Base-by-base conservation (phyloP, 2,888 invertebrate genomes). In the Caprella mutica region DNA sequence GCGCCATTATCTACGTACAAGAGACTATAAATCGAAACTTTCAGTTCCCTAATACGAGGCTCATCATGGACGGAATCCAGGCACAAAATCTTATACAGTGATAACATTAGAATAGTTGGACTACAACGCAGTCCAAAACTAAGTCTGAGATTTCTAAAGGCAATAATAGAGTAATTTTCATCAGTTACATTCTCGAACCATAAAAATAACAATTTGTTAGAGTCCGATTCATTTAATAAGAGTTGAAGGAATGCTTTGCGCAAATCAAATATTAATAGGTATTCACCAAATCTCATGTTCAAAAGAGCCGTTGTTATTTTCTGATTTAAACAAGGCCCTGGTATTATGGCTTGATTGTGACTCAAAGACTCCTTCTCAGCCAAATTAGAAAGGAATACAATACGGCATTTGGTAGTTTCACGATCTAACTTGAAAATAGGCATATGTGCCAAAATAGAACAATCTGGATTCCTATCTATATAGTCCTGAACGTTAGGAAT, bases 361-460 rank as follows among this genome's bases (percentile, higher is more conserved):
- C 3, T 29, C 38, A 5, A 2, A 3, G 17, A 1, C 1, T 51
- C 2, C 23, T 12, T 33, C 23, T 51, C 51, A 35, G 21, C 30
- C 23, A 51, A 23, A 17, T 51, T 51, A 2, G 51, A 51, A 4
- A 51, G 19, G 9, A 51, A 51, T 12, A 51, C 51, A 2, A 51
- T 38, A 12, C 51, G 35, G n/a, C 51, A 51, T 19, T 51, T 51
- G 1, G 51, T 51, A 23, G 51, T 51, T 19, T 33, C 51, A 9
- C 35, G 21, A 5, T 51, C 35, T 14, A 35, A 3, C 1, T 21
- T 12, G 26, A 51, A 33, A 6, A 51, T n/a, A n/a, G n/a, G n/a
- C n/a, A n/a, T n/a, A n/a, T n/a, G n/a, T n/a, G n/a, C n/a, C n/a
- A n/a, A n/a, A n/a, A n/a, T n/a, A n/a, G n/a, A n/a, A n/a, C n/a